Percentiles rank a stretch among this genome's conserved stretches.
Conservation (phyloP, 2,113 vertebrate species). For the Siphamia tubifer region DNA sequence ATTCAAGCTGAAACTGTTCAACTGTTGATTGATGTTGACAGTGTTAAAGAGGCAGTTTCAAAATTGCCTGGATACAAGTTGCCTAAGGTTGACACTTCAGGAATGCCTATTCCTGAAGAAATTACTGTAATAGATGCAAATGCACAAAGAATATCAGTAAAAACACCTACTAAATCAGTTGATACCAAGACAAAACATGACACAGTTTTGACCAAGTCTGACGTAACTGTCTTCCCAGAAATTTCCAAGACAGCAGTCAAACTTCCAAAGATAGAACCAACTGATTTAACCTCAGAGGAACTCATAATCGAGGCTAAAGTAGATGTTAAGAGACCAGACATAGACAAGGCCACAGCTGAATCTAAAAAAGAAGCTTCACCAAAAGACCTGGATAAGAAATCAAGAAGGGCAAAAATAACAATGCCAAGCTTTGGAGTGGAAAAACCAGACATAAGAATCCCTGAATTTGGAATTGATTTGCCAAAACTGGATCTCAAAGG, state of each 20-base stretch:
- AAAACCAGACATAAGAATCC: conserved; percentile 60
- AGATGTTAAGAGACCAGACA: conserved; percentile 19
- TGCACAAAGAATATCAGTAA: conserved; percentile 73
- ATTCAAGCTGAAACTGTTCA: conserved; percentile 47
- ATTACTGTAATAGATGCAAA: conserved; percentile 77
- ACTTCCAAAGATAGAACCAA: conserved; percentile 52
- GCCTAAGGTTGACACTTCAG: conserved; percentile 72
- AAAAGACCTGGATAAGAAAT: conserved; percentile 54
- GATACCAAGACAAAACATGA: conserved; percentile 60
- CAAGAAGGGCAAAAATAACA: conserved; percentile 51
- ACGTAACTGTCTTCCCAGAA: conserved; percentile 40
- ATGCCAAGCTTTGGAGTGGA: conserved; percentile 52
- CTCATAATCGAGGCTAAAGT: conserved; percentile 35
- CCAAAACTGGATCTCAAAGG: conserved; percentile 39
- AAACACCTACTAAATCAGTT: conserved; percentile 68
- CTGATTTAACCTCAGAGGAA: conserved; percentile 42
- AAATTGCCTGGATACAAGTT: conserved; percentile 79
- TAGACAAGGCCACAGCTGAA: not conserved
- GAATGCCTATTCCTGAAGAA: conserved; percentile 74
- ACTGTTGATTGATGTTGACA: conserved; percentile 75
- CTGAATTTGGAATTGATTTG: conserved; percentile 57
- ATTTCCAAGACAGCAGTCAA: conserved; percentile 51
- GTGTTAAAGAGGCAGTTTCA: conserved; percentile 78
- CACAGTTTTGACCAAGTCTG: conserved; percentile 8
- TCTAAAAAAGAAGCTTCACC: not conserved